A percentile compares a stretch with the other conserved stretches of the same genome.
Conservation (phyloP, 2,113 vertebrate species). For the Phocoena phocoena region DNA sequence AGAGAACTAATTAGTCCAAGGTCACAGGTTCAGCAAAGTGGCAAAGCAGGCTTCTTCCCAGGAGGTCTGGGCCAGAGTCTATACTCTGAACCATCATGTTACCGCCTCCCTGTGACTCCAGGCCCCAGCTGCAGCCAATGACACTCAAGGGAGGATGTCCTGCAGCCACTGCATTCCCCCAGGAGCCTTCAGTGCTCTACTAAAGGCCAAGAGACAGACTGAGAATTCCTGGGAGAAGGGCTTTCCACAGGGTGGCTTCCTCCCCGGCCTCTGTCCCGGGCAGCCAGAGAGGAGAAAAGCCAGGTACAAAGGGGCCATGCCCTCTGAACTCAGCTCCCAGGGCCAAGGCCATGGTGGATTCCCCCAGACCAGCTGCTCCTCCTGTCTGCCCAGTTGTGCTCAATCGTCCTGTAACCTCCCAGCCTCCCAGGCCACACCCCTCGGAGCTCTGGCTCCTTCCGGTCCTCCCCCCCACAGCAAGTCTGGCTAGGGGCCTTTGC, state of each 20-base stretch:
- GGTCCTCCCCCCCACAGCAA: too few relatives aligned
- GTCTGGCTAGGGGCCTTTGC: background rate
- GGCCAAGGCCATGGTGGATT: background rate
- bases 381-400: background rate
- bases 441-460: background rate
- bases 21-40: background rate
- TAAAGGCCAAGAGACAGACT: background rate
- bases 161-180: fast-evolving
- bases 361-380: background rate
- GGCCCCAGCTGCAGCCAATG: background rate
- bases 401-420: background rate
- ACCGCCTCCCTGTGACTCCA: fast-evolving
- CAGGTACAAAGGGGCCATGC: fast-evolving
- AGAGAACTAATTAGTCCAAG: background rate
- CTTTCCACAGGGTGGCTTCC: background rate
- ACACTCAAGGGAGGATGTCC: background rate
- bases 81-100: fast-evolving
- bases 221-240: background rate
- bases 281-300: background rate
- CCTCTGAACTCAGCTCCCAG: background rate
- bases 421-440: background rate
- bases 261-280: background rate
- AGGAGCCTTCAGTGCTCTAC: background rate
- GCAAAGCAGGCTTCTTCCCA: background rate
- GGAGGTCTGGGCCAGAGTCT: background rate